Conservation (phyloP, 2,113 vertebrate species). For the Apus apus region DNA sequence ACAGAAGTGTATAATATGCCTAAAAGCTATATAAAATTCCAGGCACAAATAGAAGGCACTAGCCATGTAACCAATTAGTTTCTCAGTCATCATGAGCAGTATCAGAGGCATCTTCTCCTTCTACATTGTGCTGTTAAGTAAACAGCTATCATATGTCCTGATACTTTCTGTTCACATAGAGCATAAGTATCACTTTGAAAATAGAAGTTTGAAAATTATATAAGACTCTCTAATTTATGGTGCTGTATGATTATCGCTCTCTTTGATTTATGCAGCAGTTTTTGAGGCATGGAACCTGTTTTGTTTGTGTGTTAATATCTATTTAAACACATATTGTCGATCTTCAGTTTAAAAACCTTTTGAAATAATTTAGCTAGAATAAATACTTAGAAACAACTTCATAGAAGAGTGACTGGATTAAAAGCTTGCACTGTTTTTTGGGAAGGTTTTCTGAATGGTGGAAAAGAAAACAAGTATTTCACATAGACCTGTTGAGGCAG, state of each 20-base stretch:
- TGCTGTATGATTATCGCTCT: neutral
- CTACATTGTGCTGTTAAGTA: neutral
- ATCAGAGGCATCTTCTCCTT: neutral
- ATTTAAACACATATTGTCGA: neutral
- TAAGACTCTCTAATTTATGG: neutral
- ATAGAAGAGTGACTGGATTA: neutral
- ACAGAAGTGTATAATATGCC: neutral
- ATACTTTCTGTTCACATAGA: rapidly evolving
- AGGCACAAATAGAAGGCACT: neutral
- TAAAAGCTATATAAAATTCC: neutral
- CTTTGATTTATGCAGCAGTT: neutral
- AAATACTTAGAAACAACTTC: neutral
- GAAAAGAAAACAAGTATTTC: neutral
- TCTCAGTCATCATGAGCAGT: neutral
- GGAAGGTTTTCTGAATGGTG: neutral
- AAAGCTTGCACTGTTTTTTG: neutral
- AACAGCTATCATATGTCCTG: neutral
- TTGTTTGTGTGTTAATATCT: neutral
- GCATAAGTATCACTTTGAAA: neutral
- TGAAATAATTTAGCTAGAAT: neutral
- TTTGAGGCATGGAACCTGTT: neutral
- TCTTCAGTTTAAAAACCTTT: neutral
- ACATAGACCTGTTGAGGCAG: neutral
- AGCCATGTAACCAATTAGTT: neutral
- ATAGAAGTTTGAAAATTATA: neutral